These are phyloP conservation scores for Megathymus violae DNA, from an alignment of 1,140 invertebrate genomes.

Conservation along the genomic window DNA sequence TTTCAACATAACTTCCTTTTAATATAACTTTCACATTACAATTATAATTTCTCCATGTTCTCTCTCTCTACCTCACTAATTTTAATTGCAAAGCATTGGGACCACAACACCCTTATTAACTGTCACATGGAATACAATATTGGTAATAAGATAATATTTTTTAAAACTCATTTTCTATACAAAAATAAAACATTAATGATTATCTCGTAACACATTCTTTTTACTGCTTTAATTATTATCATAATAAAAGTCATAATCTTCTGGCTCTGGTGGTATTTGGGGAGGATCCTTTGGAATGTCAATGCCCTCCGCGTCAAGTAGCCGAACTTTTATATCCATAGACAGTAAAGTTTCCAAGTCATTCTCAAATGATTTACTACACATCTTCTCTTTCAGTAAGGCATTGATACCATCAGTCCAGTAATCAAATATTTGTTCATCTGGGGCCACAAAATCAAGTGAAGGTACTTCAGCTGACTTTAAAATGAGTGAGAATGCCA, in stretches of 20 bases:
- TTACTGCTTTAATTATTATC: conserved; percentile 69
- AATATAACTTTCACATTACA: too few relatives aligned
- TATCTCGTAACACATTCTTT: conserved; percentile 18
- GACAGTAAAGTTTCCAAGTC: conserved; percentile 96
- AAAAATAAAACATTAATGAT: conserved; percentile 28
- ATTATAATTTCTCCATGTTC: too few relatives aligned
- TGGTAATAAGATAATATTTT: conserved; percentile 26
- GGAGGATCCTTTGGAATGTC: conserved; percentile 97
- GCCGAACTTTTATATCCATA: conserved; percentile 97
- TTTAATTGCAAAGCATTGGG: too few relatives aligned
- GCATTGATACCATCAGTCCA: conserved; percentile 99
- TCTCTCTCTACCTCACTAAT: too few relatives aligned
- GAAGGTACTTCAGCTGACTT: conserved; percentile 91
- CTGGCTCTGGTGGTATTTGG: conserved; percentile 93
- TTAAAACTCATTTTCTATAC: conserved; percentile 20
- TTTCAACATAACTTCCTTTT: too few relatives aligned
- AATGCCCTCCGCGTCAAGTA: conserved; percentile 97
- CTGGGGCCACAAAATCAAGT: conserved; percentile 96
- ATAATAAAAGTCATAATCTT: conserved; percentile 83
- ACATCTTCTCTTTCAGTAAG: conserved; percentile 94
- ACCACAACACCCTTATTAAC: too few relatives aligned
- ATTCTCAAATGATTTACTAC: conserved; percentile 93
- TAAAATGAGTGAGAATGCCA: conserved; percentile 94
- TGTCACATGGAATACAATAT: too few relatives aligned
- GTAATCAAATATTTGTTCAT: conserved; percentile 95